Evolutionary conservation across 2,113 vertebrate species (phyloP).

Genomic region (Notarius quadriscutis): DNA sequence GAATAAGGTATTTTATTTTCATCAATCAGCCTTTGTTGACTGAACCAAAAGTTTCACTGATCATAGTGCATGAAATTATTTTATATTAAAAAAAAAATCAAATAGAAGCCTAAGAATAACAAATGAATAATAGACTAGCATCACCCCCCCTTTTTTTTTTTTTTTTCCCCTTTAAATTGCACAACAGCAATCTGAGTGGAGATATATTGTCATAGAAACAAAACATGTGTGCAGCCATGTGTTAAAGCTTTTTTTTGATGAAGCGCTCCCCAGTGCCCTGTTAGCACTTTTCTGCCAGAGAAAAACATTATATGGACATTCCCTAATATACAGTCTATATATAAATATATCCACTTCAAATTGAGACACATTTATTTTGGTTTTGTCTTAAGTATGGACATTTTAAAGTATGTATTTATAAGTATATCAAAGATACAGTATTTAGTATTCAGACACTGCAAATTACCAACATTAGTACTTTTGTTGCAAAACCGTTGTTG

Average conservation of each 20-base stretch:
- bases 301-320: no score
- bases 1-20: constrained; percentile 81
- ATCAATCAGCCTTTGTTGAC: background rate
- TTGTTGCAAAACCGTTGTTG: background rate
- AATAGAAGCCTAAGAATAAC: no score
- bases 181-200: no score
- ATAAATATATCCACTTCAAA: background rate
- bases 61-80: background rate
- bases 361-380: background rate
- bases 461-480: background rate
- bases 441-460: background rate
- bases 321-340: background rate
- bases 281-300: no score
- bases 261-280: no score
- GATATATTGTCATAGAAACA: no score
- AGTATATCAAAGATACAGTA: background rate
- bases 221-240: no score
- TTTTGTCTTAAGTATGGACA: background rate
- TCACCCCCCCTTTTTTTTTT: no score
- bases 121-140: no score
- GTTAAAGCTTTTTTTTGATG: no score
- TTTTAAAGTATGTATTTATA: background rate
- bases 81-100: no score
- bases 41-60: background rate
- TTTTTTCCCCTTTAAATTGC: no score